Evolutionary conservation across 2,797 vertebrate species (phyloP).

Genomic region (Gambelia wislizenii): DNA sequence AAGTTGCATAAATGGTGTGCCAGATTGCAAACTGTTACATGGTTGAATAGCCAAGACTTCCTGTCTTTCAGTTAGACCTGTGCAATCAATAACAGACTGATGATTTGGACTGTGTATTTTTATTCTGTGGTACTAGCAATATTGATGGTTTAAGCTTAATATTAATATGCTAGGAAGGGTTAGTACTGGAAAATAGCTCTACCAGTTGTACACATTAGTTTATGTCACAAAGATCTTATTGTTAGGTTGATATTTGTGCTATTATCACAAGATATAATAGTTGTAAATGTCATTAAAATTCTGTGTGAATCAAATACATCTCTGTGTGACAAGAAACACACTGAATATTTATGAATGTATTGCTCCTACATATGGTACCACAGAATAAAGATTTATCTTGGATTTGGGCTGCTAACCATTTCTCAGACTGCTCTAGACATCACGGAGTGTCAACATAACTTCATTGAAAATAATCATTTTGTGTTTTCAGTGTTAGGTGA

Average conservation of each 20-base stretch:
- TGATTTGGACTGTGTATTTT: slow-evolving; percentile 71
- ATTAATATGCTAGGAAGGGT: slow-evolving; percentile 5
- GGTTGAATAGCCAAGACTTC: slow-evolving; percentile 64
- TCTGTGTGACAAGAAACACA: slow-evolving; percentile 12
- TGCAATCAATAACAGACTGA: slow-evolving; percentile 71
- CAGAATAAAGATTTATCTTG: slow-evolving; percentile 73
- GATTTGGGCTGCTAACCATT: slow-evolving; percentile 75
- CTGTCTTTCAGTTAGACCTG: slow-evolving; percentile 81
- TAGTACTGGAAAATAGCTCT: neutral
- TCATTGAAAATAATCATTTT: neutral
- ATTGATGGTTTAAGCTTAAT: slow-evolving; percentile 36
- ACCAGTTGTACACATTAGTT: neutral
- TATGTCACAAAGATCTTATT: slow-evolving; percentile 28
- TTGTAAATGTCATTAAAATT: slow-evolving; percentile 30
- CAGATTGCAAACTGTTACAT: slow-evolving; percentile 51
- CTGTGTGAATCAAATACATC: slow-evolving; percentile 23
- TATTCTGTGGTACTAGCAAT: slow-evolving; percentile 76
- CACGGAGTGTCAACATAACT: slow-evolving; percentile 58
- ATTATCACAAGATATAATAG: slow-evolving; percentile 11
- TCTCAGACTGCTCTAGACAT: slow-evolving; percentile 76
- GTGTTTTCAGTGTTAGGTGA: slow-evolving; percentile 2
- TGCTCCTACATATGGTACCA: slow-evolving; percentile 71
- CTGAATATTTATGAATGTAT: neutral
- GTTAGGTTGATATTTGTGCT: slow-evolving; percentile 2
- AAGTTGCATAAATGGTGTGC: neutral